Percentiles rank a stretch among this genome's conserved stretches.
phyloP scores from a whole-genome alignment of 2,797 vertebrate genomes.

The Menidia menidia region DNA sequence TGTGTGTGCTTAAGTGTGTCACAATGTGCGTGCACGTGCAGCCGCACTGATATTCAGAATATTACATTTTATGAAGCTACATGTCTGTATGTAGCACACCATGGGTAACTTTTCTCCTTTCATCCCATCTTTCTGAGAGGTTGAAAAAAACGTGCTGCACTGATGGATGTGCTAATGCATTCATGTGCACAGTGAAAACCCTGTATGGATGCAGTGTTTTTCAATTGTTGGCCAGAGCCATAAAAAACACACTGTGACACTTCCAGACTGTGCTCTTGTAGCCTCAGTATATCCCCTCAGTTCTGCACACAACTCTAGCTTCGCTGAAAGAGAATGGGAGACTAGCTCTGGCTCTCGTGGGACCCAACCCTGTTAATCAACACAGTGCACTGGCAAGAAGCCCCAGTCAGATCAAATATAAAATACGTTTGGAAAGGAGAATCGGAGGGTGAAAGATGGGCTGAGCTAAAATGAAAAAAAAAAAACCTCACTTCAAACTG shows the following conservation, averaged over 20 bases:
- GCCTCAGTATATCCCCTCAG: constrained; percentile 59
- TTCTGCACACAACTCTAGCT: constrained; percentile 63
- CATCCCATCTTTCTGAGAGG: constrained; percentile 36
- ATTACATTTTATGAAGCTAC: constrained; percentile 31
- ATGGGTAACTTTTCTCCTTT: constrained; percentile 36
- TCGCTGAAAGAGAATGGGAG: constrained; percentile 86
- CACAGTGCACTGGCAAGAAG: constrained; percentile 80
- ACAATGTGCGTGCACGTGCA: constrained; percentile 4
- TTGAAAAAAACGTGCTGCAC: constrained; percentile 28
- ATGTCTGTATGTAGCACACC: constrained; percentile 5
- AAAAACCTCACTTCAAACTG: constrained; percentile 42
- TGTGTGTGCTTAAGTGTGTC: constrained; percentile 22
- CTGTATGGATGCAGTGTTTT: constrained; percentile 53
- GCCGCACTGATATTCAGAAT: constrained; percentile 12
- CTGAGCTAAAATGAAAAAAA: constrained; percentile 62
- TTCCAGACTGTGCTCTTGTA: constrained; percentile 64
- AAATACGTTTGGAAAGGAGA: constrained; percentile 75
- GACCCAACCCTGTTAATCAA: constrained; percentile 86
- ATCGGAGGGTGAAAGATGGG: constrained; percentile 65
- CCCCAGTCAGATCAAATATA: constrained; percentile 83
- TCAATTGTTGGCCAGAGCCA: constrained; percentile 51
- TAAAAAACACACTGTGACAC: constrained; percentile 65
- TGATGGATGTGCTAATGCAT: constrained; percentile 43
- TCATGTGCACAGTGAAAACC: constrained; percentile 34
- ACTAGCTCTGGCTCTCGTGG: constrained; percentile 77